phyloP scores from a whole-genome alignment of 2,797 vertebrate species.

The Pipistrellus nathusii region DNA sequence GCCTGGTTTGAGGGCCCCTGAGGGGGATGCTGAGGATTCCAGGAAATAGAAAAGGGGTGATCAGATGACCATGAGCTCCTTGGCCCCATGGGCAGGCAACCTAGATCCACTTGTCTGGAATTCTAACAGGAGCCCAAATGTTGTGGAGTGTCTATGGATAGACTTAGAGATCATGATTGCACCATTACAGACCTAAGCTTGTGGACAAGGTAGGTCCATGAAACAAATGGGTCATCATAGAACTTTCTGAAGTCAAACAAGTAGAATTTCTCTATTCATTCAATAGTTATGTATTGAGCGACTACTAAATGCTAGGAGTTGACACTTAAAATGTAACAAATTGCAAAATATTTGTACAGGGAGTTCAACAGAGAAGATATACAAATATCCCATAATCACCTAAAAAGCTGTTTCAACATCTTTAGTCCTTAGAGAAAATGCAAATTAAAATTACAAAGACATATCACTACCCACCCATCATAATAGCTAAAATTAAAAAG shows the following conservation, averaged over 20 bases:
- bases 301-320: background rate
- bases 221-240: background rate
- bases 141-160: background rate
- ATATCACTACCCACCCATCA: background rate
- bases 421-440: slow-evolving; percentile 21
- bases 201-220: background rate
- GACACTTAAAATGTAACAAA: slow-evolving; percentile 17
- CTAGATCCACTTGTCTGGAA: background rate
- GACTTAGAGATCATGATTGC: background rate
- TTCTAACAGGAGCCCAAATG: background rate
- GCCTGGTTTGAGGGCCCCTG: background rate
- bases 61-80: background rate
- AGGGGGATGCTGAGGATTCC: background rate
- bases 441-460: slow-evolving; percentile 22
- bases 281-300: background rate
- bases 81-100: background rate
- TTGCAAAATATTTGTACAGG: background rate
- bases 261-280: background rate
- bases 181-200: background rate
- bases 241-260: slow-evolving; percentile 8
- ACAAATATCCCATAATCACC: background rate
- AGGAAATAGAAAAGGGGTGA: slow-evolving; percentile 34
- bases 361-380: background rate
- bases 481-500: background rate
- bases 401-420: background rate